phyloP scores from a whole-genome alignment of 2,888 invertebrate genomes.

The Eudasyphora cyanicolor region DNA sequence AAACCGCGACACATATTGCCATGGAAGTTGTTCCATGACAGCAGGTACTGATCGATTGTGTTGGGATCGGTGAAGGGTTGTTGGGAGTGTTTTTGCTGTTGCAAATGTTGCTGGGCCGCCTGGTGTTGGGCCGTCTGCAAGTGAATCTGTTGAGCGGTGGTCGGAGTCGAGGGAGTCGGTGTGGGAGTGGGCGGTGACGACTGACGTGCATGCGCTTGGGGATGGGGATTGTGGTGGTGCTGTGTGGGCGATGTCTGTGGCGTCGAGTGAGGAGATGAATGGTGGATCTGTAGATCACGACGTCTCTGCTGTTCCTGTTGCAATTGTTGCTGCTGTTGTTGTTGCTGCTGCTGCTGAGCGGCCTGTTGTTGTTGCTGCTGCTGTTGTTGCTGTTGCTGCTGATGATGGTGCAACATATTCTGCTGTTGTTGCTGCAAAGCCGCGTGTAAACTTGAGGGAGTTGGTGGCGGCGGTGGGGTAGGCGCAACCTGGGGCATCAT shows the following conservation, averaged over 20 bases:
- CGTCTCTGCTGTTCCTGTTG: slow-evolving; percentile 69
- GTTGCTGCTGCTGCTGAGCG: slow-evolving; percentile 67
- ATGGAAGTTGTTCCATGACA: slow-evolving; percentile 89
- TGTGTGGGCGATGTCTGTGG: slow-evolving; percentile 65
- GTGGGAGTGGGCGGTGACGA: slow-evolving; percentile 68
- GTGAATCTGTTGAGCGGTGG: slow-evolving; percentile 76
- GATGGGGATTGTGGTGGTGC: slow-evolving; percentile 66
- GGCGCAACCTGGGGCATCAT: slow-evolving; percentile 54
- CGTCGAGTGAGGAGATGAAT: slow-evolving; percentile 65
- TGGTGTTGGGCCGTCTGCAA: slow-evolving; percentile 77
- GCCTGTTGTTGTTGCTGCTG: slow-evolving; percentile 73
- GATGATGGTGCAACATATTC: slow-evolving; percentile 71
- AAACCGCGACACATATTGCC: slow-evolving; percentile 87
- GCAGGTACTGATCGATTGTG: slow-evolving; percentile 82
- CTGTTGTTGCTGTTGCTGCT: slow-evolving; percentile 71
- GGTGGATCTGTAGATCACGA: slow-evolving; percentile 67
- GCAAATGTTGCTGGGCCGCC: slow-evolving; percentile 72
- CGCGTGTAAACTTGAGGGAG: slow-evolving; percentile 66
- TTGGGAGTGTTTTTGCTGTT: slow-evolving; percentile 69
- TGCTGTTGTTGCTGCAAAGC: slow-evolving; percentile 67
- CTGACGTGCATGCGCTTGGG: slow-evolving; percentile 68
- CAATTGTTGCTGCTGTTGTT: slow-evolving; percentile 67
- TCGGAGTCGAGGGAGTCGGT: slow-evolving; percentile 73
- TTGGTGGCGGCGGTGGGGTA: slow-evolving; percentile 62
- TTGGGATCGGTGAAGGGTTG: slow-evolving; percentile 78